Evolutionary conservation across 2,113 vertebrate species (phyloP).

Genomic region (Cavia aperea): DNA sequence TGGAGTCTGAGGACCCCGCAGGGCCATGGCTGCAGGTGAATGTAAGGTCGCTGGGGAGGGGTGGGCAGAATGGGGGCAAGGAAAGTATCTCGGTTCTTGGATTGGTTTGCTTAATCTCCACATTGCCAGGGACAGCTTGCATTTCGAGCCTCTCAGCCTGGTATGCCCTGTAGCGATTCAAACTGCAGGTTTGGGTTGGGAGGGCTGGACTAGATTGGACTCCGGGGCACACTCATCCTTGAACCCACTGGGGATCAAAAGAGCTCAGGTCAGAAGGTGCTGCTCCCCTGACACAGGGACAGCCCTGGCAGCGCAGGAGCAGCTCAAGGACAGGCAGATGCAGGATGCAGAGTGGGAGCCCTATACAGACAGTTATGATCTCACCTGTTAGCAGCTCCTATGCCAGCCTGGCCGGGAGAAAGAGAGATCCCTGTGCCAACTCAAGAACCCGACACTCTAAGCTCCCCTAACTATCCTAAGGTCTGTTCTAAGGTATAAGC

Average conservation of each 20-base stretch:
- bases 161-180: not conserved
- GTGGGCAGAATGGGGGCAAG: too few relatives aligned
- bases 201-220: too few relatives aligned
- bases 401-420: not conserved
- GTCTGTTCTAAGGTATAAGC: too few relatives aligned
- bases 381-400: conserved; percentile 25
- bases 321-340: not conserved
- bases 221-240: not conserved
- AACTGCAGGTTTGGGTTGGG: not conserved
- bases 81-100: too few relatives aligned
- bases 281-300: not conserved
- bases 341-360: not conserved
- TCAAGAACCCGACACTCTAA: not conserved
- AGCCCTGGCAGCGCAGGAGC: not conserved
- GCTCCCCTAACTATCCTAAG: too few relatives aligned
- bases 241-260: not conserved
- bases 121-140: not conserved
- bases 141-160: not conserved
- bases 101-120: too few relatives aligned
- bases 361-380: not conserved
- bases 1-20: too few relatives aligned
- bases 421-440: not conserved
- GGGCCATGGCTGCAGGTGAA: too few relatives aligned
- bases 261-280: not conserved
- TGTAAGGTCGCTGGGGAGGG: too few relatives aligned